Base-by-base conservation (phyloP, 30 jellyfish, hydroid and myxozoan species). In the Clytia hemisphaerica region DNA sequence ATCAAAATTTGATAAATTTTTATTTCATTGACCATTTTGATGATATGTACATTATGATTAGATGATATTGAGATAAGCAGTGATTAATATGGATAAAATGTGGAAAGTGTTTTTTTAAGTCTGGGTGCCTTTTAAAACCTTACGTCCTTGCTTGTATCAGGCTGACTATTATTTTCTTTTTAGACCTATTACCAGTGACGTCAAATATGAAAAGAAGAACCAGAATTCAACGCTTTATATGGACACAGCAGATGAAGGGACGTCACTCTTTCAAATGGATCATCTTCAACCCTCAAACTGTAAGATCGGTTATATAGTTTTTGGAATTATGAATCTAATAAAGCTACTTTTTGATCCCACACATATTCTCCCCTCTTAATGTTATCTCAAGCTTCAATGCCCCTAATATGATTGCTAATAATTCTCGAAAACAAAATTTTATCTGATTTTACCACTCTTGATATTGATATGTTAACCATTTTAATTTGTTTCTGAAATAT, bases 221-320 rank as follows among this genome's bases (percentile, higher is more conserved):
- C 38, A 15, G 14, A 30, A n/a, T 4, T 28, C 15, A 36, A 35
- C 12, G 0, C 40, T 40, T 22, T 26, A 22, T 4, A 21, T 69
- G 58, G 81, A 69, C 54, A 19, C 77, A 7, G 49, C 71, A 29
- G 81, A 69, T 30, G 16, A 51, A n/a, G 81, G 81, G 27, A 28
- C 60, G 25, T 69, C 81, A 2, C 47, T 69, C 12, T 27, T 50
- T 45, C 81, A 69, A 42, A 19, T 69, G 48, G 32, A 47, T 24
- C 81, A 69, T 45, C n/a, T 69, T 18, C 37, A 69, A 29, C 81
- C 81, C 12, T 45, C 60, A 31, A 45, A 18, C 6, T 69, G 81
- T 69, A 50, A 28, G 75, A 45, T 6, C 5, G 19, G 19, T 57
- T 57, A 6, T 6, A 55, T 55, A 50, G 10, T 65, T 65, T 31